These are phyloP conservation scores for Galaxias olidus DNA, from an alignment of 2,797 vertebrate genomes.

Conservation along the genomic window DNA sequence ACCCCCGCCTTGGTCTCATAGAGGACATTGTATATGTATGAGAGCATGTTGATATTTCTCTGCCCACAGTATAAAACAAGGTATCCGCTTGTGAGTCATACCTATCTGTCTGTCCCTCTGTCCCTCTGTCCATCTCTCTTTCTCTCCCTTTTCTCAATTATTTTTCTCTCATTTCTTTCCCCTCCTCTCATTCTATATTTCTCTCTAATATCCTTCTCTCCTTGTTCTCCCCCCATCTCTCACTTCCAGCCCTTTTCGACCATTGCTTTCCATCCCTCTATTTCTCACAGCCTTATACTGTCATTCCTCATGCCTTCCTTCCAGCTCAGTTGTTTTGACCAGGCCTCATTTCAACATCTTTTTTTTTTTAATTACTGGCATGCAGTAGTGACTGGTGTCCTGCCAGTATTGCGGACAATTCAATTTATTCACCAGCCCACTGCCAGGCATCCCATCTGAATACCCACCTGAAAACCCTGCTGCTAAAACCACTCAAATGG, in stretches of 20 bases:
- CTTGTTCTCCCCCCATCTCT: constrained; percentile 1
- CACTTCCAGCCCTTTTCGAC: background rate
- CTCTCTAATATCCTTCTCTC: background rate
- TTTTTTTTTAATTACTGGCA: background rate
- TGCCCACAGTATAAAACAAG: no score
- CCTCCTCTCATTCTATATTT: background rate
- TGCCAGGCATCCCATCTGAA: background rate
- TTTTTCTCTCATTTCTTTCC: background rate
- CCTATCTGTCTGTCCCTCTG: no score
- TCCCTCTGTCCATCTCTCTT: background rate
- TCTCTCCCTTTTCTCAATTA: background rate
- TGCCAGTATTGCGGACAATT: constrained; percentile 11
- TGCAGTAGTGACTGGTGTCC: background rate
- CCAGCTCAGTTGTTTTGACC: background rate
- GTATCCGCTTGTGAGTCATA: no score
- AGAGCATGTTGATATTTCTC: no score
- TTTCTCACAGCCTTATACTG: no score
- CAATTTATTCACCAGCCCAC: constrained; percentile 1
- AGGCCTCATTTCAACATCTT: constrained; percentile 4
- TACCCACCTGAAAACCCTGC: background rate
- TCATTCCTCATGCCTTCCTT: background rate
- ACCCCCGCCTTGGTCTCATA: no score
- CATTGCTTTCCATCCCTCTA: no score
- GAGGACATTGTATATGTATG: no score
- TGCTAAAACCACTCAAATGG: background rate